A percentile compares a stretch with the other conserved stretches of the same genome.
Conservation (phyloP, 2,888 invertebrate genomes). For the Melinopterus prodromus region DNA sequence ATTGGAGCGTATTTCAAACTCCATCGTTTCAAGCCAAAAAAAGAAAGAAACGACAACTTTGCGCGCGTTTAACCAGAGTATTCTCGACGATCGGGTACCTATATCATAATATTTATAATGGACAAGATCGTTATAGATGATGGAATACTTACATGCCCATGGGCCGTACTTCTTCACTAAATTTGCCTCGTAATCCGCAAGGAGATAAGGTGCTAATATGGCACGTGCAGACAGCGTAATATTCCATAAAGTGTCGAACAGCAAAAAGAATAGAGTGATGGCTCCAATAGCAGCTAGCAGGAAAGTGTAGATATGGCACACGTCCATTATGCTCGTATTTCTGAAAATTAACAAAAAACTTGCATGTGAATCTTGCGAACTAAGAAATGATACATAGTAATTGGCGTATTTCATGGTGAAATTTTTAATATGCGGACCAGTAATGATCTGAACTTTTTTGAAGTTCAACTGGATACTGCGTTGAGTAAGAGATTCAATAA, state of each 20-base stretch:
- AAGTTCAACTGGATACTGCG: constrained; percentile 27
- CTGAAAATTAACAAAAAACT: not conserved
- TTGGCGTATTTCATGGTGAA: not conserved
- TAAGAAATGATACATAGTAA: not conserved
- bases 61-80: not conserved
- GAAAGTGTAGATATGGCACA: constrained; percentile 31
- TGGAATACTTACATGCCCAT: constrained; percentile 81
- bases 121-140: not conserved
- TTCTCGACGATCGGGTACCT: not conserved
- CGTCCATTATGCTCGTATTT: constrained; percentile 29
- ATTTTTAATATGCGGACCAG: not conserved
- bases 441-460: constrained; percentile 7
- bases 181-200: constrained; percentile 68
- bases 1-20: not conserved
- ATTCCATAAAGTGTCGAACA: constrained; percentile 70
- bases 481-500: constrained; percentile 14
- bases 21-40: not conserved
- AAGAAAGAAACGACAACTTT: not conserved
- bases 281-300: constrained; percentile 64
- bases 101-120: not conserved
- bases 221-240: constrained; percentile 67
- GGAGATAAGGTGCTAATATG: constrained; percentile 72
- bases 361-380: not conserved
- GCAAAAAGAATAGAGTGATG: constrained; percentile 61
- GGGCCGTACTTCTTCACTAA: constrained; percentile 76